Evolutionary conservation across 1,140 invertebrate species (phyloP), one percentile per base, ranked within the genome.

Genomic region (Drosophila trapezifrons): DNA sequence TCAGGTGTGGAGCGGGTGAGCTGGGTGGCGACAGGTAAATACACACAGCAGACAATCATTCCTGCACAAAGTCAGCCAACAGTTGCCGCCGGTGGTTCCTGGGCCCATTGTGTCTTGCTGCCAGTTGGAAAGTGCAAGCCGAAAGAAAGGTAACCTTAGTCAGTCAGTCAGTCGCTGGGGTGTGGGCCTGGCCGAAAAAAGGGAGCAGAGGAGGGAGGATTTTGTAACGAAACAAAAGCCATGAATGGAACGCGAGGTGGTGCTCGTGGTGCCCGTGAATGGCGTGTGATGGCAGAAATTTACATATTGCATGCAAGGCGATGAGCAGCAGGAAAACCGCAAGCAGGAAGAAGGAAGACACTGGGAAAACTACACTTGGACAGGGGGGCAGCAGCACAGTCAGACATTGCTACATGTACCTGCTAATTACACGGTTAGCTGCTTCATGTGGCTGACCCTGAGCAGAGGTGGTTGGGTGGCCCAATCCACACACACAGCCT

Each of bases 301-400:
- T 85, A 74, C 81, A 85, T 85, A 81, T 85, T 59, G 82, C 81
- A 85, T 85, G 81, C 69, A 46, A 43, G 57, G 52, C 54, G 66
- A 71, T 63, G 66, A 40, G 51, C 49, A 42, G 60, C 76, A 78
- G 78, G 67, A 81, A 85, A 86, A 85, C 78, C 82, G 74, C 81
- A 85, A 81, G 52, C 81, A 85, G 82, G 81, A 85, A 85, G 82
- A 85, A 86, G 81, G 81, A 86, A 76, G 47, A 29, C 37, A 58
- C 40, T 35, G 27, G 59, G 57, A 64, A 67, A 55, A 56, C 43
- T 60, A 29, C 59, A 67, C 40, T 17, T 22, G 45, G 17, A 13
- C 47, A 32, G 10, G 25, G 10, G 47, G 46, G 32, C 32, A 32
- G 10, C 17, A 8, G 32, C 18, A 51, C 17, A 51, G 12, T 51